Evolutionary conservation across 2,888 invertebrate species (phyloP).

Genomic region (Hanleya hanleyi): DNA sequence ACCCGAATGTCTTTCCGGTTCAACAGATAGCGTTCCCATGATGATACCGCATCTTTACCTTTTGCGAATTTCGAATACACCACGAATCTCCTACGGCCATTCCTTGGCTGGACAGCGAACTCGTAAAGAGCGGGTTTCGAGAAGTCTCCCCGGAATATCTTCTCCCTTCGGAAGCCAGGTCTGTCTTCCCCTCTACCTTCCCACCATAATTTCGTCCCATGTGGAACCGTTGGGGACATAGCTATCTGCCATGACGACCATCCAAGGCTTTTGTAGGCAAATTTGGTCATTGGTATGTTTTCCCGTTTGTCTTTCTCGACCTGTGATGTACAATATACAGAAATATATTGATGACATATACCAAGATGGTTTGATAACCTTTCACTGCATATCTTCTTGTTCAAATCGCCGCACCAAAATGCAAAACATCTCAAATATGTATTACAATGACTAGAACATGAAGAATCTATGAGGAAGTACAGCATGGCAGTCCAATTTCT

Average conservation of each 20-base stretch:
- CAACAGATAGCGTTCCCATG: conserved; percentile 31
- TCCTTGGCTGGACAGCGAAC: conserved; percentile 45
- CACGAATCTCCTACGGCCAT: conserved; percentile 39
- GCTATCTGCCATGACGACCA: conserved; percentile 56
- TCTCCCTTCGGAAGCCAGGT: conserved; percentile 32
- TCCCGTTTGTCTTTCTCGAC: conserved; percentile 39
- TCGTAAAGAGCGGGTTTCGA: conserved; percentile 39
- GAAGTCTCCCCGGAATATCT: background rate
- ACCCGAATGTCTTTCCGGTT: conserved; percentile 16
- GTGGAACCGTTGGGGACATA: conserved; percentile 19
- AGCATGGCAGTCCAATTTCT: no score
- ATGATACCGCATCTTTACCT: conserved; percentile 9
- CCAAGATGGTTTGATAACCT: no score
- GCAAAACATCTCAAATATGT: no score
- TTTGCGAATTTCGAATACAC: conserved; percentile 39
- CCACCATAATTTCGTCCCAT: conserved; percentile 3
- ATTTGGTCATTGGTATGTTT: conserved; percentile 44
- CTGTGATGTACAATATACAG: background rate
- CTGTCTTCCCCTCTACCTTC: conserved; percentile 32
- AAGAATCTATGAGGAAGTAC: no score
- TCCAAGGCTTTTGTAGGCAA: conserved; percentile 38
- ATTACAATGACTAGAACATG: no score
- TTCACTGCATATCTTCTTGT: no score
- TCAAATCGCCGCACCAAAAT: no score
- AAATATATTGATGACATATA: no score